Evolutionary conservation across 2,113 vertebrate species (phyloP), one percentile per base, ranked within the genome.

Genomic region (Epinephelus moara): DNA sequence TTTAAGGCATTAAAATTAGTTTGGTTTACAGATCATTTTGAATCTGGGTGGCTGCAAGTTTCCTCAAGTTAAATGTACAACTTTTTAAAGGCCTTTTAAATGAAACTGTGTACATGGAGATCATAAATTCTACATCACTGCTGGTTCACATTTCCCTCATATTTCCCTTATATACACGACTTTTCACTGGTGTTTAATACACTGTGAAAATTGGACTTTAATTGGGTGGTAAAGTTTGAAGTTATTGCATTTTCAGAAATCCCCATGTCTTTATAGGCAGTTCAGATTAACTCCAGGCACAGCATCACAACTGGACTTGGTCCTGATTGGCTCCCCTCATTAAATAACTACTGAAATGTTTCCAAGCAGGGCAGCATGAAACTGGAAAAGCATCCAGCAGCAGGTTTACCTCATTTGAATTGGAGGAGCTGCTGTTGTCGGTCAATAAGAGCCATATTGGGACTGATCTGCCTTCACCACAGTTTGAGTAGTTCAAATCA

Each of bases 291-390:
- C 72, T 84, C 25, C 53, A 67, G 66, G 49, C 40, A n/a, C 57
- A 12, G 61, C 42, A 59, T 49, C 55, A 15, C 42, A 62, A 79
- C 55, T 75, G 80, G 80, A 81, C 71, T 42, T 14, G 12, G 70
- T 74, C 74, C 77, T 75, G 70, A 89, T 74, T 88, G 80, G 67
- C 62, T 76, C 53, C 57, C 2, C 18, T 85, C 49, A 72, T 64
- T 82, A 84, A 81, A 71, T 49, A 45, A n/a, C 49, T 25, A 15
- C 57, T 72, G 27, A 78, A 42, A 60, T 57, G 37, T 81, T 40
- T 85, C 76, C 82, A 89, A 64, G 63, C 15, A 23, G 55, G 27
- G 15, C 63, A 69, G 68, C 63, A 15, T 64, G 59, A 42, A 74
- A 61, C 56, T 64, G 71, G 59, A 61, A 49, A 73, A 62, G 64